Evolutionary conservation across 2,113 vertebrate species (phyloP).

Genomic region (Blennius ocellaris): DNA sequence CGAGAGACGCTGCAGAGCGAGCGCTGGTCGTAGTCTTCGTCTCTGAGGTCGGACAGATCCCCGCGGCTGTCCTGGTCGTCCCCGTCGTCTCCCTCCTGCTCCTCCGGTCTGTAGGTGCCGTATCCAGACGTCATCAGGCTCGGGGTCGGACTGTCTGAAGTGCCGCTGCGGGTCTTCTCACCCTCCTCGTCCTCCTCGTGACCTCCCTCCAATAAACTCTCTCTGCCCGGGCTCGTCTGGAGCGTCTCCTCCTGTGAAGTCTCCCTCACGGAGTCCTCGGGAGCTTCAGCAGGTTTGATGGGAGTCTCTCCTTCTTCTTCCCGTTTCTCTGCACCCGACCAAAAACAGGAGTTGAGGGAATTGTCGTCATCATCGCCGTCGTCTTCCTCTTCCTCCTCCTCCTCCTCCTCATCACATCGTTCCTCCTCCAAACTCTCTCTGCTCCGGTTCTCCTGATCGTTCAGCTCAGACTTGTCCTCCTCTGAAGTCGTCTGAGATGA

Average conservation of each 20-base stretch:
- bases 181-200: background rate
- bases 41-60: conserved; percentile 49
- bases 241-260: conserved; percentile 13
- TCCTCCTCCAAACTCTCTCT: background rate
- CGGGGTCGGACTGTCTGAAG: conserved; percentile 50
- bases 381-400: too few species aligned
- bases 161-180: conserved; percentile 17
- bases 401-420: background rate
- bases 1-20: conserved; percentile 28
- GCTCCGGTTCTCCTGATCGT: background rate
- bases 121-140: conserved; percentile 80
- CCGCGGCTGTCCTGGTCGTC: conserved; percentile 64
- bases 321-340: too few species aligned
- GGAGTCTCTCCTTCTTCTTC: too few species aligned
- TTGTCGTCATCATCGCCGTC: background rate
- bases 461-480: conserved; percentile 7
- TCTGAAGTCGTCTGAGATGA: background rate
- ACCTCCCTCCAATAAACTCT: background rate
- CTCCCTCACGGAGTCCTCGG: background rate
- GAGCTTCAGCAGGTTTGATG: too few species aligned
- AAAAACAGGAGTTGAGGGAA: too few species aligned
- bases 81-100: conserved; percentile 58
- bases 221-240: background rate
- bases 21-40: conserved; percentile 29
- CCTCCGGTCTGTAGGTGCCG: conserved; percentile 72